A percentile compares a stretch with the other conserved stretches of the same genome.
These are phyloP conservation scores for Lepidonotus clava DNA, from an alignment of 2,888 invertebrate species.

Conservation along the genomic window DNA sequence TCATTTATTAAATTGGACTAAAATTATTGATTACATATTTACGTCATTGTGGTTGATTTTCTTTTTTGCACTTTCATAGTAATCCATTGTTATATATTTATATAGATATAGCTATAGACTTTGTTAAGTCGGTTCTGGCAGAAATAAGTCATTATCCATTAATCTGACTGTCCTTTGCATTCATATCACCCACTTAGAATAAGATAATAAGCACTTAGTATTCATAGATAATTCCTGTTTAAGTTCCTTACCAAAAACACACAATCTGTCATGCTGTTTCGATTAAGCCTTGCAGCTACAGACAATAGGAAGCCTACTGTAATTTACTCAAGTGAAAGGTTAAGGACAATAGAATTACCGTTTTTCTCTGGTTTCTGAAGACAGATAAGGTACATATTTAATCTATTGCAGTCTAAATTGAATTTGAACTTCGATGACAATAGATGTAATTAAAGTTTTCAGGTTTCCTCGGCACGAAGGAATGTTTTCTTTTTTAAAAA, in stretches of 20 bases:
- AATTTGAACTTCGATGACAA: not conserved
- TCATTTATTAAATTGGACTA: too few relatives aligned
- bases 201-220: slow-evolving; percentile 41
- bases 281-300: not conserved
- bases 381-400: slow-evolving; percentile 32
- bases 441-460: slow-evolving; percentile 23
- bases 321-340: slow-evolving; percentile 6
- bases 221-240: slow-evolving; percentile 29
- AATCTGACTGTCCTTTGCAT: not conserved
- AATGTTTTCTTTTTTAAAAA: not conserved
- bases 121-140: not conserved
- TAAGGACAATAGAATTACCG: slow-evolving; percentile 20
- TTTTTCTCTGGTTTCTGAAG: not conserved
- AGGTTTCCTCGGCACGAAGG: not conserved
- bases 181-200: slow-evolving; percentile 7
- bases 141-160: not conserved
- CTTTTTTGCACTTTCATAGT: not conserved
- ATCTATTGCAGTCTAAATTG: not conserved
- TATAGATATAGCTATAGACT: slow-evolving; percentile 25
- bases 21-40: too few relatives aligned
- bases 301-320: not conserved
- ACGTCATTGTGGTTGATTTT: too few relatives aligned
- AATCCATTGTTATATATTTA: slow-evolving; percentile 8
- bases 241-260: not conserved
- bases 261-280: slow-evolving; percentile 5